Percentiles rank a stretch among this genome's conserved stretches.
phyloP scores from a whole-genome alignment of 1,140 invertebrate genomes.

The Anastatus disparis region DNA sequence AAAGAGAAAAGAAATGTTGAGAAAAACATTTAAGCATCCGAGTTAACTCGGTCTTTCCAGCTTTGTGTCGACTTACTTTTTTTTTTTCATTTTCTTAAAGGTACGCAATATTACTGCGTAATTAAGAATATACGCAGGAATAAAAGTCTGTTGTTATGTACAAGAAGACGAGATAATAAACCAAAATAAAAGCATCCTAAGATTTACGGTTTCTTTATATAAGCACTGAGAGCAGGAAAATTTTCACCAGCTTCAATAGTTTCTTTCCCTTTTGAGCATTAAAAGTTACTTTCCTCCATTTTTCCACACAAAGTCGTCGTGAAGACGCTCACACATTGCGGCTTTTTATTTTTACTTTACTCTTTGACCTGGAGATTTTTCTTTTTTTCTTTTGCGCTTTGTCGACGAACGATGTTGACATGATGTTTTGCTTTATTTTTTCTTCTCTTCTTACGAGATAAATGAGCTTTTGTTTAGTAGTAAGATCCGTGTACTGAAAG shows the following conservation, averaged over 20 bases:
- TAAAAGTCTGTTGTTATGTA: not conserved
- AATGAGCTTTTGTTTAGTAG: too few species aligned
- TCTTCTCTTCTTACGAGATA: too few species aligned
- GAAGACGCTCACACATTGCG: not conserved
- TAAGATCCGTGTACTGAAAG: too few species aligned
- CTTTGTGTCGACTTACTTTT: slow-evolving; percentile 22
- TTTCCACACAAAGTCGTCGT: not conserved
- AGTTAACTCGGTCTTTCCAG: slow-evolving; percentile 12
- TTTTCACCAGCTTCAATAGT: slow-evolving; percentile 27
- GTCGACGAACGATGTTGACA: not conserved
- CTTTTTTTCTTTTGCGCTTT: not conserved
- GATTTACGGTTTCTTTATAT: slow-evolving; percentile 48
- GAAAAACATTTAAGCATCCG: not conserved
- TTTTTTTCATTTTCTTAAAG: too few species aligned
- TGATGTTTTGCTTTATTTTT: too few species aligned
- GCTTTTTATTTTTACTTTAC: not conserved
- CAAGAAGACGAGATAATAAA: slow-evolving; percentile 45
- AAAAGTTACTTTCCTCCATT: slow-evolving; percentile 27
- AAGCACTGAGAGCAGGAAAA: slow-evolving; percentile 1
- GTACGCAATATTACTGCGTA: too few species aligned
- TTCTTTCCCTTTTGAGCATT: not conserved
- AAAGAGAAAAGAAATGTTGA: not conserved
- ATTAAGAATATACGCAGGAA: too few species aligned
- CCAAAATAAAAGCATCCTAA: slow-evolving; percentile 51
- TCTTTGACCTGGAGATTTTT: slow-evolving; percentile 9